A percentile compares a stretch with the other conserved stretches of the same genome.
Conservation (phyloP, 2,888 invertebrate species). For the Oxystoma pomonae region DNA sequence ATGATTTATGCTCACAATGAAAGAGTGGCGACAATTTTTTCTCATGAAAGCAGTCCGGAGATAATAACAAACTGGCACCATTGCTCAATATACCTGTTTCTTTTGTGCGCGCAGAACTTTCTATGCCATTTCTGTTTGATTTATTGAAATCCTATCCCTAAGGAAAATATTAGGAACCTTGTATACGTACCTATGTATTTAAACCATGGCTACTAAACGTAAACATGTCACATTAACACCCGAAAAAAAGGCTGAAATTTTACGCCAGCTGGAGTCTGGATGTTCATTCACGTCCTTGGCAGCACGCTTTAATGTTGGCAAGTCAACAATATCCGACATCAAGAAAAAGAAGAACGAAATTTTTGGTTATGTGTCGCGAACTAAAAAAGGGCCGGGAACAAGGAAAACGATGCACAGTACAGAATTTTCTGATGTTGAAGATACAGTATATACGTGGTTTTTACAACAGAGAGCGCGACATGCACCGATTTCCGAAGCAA, state of each 20-base stretch:
- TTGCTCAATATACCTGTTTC: too few species aligned
- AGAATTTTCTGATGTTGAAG: conserved; percentile 9
- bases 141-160: too few species aligned
- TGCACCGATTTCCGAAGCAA: conserved; percentile 4
- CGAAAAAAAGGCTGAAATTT: conserved; percentile 8
- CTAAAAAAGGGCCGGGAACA: conserved; percentile 8
- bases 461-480: not conserved
- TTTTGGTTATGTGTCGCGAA: conserved; percentile 9
- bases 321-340: conserved; percentile 10
- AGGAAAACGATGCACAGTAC: conserved; percentile 5
- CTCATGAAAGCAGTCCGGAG: too few species aligned
- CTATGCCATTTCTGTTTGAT: too few species aligned
- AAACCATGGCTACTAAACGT: conserved; percentile 4
- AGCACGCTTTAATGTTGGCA: conserved; percentile 8
- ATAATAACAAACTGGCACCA: too few species aligned
- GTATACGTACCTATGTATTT: conserved; percentile 2
- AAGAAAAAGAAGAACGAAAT: conserved; percentile 9
- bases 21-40: too few species aligned
- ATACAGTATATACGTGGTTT: conserved; percentile 4
- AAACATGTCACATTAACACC: conserved; percentile 8
- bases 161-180: too few species aligned
- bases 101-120: too few species aligned
- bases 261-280: conserved; percentile 10
- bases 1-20: too few species aligned
- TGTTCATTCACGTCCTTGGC: conserved; percentile 4